Evolutionary conservation across 2,113 vertebrate genomes (phyloP).

Genomic region (Ramphastos sulfuratus): DNA sequence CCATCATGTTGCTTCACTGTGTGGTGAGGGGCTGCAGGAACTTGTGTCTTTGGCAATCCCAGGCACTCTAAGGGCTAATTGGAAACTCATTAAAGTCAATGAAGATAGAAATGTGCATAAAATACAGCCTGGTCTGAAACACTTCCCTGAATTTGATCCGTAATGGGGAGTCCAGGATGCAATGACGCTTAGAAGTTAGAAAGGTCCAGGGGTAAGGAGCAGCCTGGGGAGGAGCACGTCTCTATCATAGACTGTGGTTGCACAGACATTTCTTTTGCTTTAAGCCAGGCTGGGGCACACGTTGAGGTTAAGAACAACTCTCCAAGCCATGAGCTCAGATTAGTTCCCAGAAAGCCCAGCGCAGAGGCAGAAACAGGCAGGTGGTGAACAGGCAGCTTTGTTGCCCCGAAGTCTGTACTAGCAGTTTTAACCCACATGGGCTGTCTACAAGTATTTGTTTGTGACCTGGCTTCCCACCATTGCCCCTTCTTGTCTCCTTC

Average conservation of each 20-base stretch:
- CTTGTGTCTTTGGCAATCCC: fast-evolving
- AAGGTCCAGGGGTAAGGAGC: not conserved
- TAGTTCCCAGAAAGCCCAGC: not conserved
- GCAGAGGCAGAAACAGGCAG: not conserved
- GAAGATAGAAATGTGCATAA: not conserved
- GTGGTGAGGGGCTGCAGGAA: fast-evolving
- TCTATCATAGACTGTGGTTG: not conserved
- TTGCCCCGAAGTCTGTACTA: not conserved
- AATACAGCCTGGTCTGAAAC: not conserved
- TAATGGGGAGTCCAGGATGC: not conserved
- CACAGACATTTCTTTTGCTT: not conserved
- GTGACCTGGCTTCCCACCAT: not conserved
- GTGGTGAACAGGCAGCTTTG: not conserved
- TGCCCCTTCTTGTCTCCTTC: not conserved
- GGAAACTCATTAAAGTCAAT: not conserved
- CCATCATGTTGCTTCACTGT: not conserved
- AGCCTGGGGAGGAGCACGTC: fast-evolving
- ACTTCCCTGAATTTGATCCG: not conserved
- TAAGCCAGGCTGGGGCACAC: not conserved
- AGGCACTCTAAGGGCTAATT: not conserved
- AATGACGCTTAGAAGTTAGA: not conserved
- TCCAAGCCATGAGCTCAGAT: not conserved
- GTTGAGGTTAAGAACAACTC: not conserved
- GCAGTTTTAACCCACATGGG: not conserved
- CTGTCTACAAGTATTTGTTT: not conserved